Conservation (phyloP, 1,140 invertebrate genomes). For the Diprion similis region DNA sequence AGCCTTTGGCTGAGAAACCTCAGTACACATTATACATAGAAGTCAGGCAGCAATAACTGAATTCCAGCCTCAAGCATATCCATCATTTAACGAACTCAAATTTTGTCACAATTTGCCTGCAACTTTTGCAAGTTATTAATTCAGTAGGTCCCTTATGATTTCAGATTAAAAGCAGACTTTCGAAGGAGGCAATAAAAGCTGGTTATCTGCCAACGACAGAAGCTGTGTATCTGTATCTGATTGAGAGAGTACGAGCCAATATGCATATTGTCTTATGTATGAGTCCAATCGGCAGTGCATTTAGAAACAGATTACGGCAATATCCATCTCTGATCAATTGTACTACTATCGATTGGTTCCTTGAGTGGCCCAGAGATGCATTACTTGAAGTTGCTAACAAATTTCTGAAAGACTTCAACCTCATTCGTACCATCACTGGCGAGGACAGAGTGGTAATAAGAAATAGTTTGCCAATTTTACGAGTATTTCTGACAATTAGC, state of each 20-base stretch:
- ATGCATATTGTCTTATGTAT: slow-evolving; percentile 85
- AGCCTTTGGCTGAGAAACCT: too few relatives aligned
- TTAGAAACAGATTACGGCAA: slow-evolving; percentile 80
- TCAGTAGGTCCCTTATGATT: slow-evolving; percentile 25
- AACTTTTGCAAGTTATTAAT: too few relatives aligned
- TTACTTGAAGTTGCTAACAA: slow-evolving; percentile 81
- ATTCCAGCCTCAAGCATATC: too few relatives aligned
- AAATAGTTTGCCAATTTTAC: neutral
- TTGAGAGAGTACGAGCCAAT: slow-evolving; percentile 77
- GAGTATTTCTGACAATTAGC: neutral
- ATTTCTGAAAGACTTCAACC: slow-evolving; percentile 72
- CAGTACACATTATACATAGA: too few relatives aligned
- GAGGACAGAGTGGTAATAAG: slow-evolving; percentile 53
- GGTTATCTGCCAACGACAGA: slow-evolving; percentile 72
- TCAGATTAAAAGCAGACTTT: slow-evolving; percentile 74
- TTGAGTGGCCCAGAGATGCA: slow-evolving; percentile 87
- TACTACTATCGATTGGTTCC: slow-evolving; percentile 89
- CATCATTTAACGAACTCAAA: too few relatives aligned
- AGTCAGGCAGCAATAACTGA: too few relatives aligned
- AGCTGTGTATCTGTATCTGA: slow-evolving; percentile 75
- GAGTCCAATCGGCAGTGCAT: slow-evolving; percentile 83
- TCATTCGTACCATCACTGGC: slow-evolving; percentile 71
- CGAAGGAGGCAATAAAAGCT: slow-evolving; percentile 70
- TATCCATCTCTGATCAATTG: slow-evolving; percentile 86
- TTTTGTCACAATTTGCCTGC: too few relatives aligned